Conservation (phyloP, 2,113 vertebrate genomes). For the Eublepharis macularius region DNA sequence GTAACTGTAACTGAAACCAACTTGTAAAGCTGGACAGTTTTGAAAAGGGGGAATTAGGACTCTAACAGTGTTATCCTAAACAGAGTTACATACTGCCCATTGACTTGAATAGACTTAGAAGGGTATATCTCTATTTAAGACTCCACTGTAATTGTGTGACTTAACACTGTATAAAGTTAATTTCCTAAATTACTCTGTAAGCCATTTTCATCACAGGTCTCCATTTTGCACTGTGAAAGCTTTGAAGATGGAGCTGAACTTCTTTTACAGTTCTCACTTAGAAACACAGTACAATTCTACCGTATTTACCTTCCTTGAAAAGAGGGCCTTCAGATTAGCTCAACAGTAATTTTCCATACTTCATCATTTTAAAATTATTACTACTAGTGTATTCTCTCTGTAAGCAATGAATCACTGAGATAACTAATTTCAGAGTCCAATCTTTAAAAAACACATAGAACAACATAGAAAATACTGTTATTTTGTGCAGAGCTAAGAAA, state of each 20-base stretch:
- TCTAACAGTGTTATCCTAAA: neutral
- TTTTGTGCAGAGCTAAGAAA: neutral
- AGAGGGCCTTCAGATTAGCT: neutral
- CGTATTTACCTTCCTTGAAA: neutral
- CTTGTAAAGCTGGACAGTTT: neutral
- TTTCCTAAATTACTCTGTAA: neutral
- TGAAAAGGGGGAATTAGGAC: neutral
- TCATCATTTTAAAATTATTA: neutral
- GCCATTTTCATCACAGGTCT: neutral
- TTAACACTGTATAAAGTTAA: neutral
- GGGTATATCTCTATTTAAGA: no score
- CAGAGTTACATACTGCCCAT: no score
- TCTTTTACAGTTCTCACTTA: neutral
- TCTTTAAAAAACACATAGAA: neutral
- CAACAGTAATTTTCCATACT: rapidly evolving
- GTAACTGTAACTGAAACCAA: neutral
- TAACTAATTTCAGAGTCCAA: neutral
- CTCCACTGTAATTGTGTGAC: neutral
- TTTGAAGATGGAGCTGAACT: neutral
- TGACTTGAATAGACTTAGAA: no score
- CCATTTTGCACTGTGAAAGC: neutral
- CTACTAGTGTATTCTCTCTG: neutral
- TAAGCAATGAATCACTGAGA: neutral
- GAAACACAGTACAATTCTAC: neutral
- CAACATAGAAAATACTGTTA: neutral